Conservation (phyloP, 1,140 invertebrate genomes). For the Zaprionus inermis region DNA sequence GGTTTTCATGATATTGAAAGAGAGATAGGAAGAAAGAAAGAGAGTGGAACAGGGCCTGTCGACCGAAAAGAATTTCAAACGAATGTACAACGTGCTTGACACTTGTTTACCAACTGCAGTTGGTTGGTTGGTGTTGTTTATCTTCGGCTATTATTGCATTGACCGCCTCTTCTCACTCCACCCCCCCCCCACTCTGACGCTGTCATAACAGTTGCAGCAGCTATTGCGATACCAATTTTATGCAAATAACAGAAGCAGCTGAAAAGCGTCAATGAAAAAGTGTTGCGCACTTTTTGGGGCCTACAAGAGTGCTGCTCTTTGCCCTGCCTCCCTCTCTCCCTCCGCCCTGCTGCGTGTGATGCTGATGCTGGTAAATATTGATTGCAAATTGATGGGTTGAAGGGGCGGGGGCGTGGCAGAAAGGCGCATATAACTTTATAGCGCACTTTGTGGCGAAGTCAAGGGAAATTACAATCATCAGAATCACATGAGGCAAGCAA, state of each 20-base stretch:
- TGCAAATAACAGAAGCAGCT: constrained; percentile 54
- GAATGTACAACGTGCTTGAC: background rate
- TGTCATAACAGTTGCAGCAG: constrained; percentile 44
- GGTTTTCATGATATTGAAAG: too few relatives aligned
- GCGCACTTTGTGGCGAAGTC: constrained; percentile 14
- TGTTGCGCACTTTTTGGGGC: constrained; percentile 26
- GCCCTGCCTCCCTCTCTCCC: background rate
- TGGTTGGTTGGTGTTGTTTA: background rate
- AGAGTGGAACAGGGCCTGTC: too few relatives aligned
- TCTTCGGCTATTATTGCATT: background rate
- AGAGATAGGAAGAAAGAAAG: too few relatives aligned
- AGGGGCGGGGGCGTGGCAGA: too few relatives aligned
- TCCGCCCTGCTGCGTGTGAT: constrained; percentile 7
- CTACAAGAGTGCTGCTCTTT: too few relatives aligned
- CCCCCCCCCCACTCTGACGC: background rate
- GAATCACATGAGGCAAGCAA: constrained; percentile 1
- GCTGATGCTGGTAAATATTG: constrained; percentile 29
- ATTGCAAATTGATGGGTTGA: constrained; percentile 29
- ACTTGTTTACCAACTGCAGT: background rate
- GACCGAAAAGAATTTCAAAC: background rate
- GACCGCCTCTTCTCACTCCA: background rate
- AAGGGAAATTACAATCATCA: constrained; percentile 13
- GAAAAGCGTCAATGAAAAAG: constrained; percentile 21
- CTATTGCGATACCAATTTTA: constrained; percentile 47
- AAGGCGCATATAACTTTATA: constrained; percentile 19